These are phyloP conservation scores for Microplitis demolitor DNA, from an alignment of 1,140 invertebrate species.

Conservation along the genomic window DNA sequence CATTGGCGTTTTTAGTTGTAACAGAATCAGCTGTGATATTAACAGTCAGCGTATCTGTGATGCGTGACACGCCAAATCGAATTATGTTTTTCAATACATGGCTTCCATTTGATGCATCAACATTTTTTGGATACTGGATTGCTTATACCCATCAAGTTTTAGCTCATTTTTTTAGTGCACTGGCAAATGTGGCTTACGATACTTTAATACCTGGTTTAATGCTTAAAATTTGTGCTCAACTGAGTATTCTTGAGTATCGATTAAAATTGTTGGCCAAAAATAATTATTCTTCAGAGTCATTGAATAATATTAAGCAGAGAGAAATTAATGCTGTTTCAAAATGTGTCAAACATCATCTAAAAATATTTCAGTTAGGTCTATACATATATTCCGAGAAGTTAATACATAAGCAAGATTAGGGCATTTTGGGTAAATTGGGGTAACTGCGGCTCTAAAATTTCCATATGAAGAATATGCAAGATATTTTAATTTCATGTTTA, in stretches of 20 bases:
- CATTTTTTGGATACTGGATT: slow-evolving; percentile 2
- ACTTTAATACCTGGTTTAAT: slow-evolving; percentile 13
- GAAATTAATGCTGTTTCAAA: background rate
- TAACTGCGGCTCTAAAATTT: no score
- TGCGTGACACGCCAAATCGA: slow-evolving; percentile 4
- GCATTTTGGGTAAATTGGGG: no score
- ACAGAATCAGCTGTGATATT: background rate
- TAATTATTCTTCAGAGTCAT: background rate
- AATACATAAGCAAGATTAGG: no score
- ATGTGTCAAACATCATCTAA: slow-evolving; percentile 12
- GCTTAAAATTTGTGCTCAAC: slow-evolving; percentile 17
- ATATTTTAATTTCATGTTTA: no score
- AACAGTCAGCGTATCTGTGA: background rate
- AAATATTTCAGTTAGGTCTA: slow-evolving; percentile 10
- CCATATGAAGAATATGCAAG: no score
- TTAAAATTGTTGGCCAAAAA: background rate
- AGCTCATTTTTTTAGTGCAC: background rate
- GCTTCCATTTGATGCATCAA: slow-evolving; percentile 14
- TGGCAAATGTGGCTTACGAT: slow-evolving; percentile 1
- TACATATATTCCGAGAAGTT: background rate
- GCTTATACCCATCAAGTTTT: slow-evolving; percentile 10
- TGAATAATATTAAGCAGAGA: background rate
- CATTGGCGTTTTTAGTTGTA: background rate
- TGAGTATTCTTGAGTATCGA: slow-evolving; percentile 6
- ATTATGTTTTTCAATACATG: slow-evolving; percentile 2